These are phyloP conservation scores for Brachionus angularis DNA, from an alignment of 1,140 invertebrate genomes.

Conservation along the genomic window DNA sequence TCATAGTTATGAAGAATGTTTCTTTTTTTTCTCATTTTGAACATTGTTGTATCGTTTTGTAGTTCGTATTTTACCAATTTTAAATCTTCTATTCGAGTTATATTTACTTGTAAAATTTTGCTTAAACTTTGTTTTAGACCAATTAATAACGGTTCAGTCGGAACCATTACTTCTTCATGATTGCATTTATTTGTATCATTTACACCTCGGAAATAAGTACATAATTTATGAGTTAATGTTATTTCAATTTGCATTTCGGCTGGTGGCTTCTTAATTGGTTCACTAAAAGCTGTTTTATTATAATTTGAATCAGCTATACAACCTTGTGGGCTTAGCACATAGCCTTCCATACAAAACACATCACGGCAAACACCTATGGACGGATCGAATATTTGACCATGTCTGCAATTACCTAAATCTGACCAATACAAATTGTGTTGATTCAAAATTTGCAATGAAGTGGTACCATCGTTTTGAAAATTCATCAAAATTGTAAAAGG, in stretches of 20 bases:
- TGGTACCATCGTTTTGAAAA: constrained; percentile 37
- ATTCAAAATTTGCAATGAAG: constrained; percentile 24
- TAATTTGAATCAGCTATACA: constrained; percentile 2
- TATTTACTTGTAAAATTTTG: neutral
- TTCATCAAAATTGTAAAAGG: constrained; percentile 42
- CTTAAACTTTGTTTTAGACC: neutral
- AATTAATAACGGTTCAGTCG: neutral
- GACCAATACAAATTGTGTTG: constrained; percentile 12
- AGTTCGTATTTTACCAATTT: neutral
- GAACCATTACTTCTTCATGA: constrained; percentile 4
- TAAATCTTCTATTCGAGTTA: neutral
- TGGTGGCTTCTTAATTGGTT: constrained; percentile 23
- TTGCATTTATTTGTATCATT: neutral
- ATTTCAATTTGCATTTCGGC: constrained; percentile 12
- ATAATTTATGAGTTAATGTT: neutral
- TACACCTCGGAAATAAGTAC: neutral
- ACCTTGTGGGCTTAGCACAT: neutral
- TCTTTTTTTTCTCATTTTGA: neutral
- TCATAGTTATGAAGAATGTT: too few relatives aligned
- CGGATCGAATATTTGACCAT: constrained; percentile 38
- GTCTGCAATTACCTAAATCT: constrained; percentile 36
- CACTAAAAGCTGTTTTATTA: constrained; percentile 6
- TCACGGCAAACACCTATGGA: constrained; percentile 5
- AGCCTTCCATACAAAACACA: constrained; percentile 29
- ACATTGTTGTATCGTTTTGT: neutral